Percentiles rank a stretch among this genome's conserved stretches.
Evolutionary conservation across 2,888 invertebrate species (phyloP).

Genomic region (Ophion obscuratus): DNA sequence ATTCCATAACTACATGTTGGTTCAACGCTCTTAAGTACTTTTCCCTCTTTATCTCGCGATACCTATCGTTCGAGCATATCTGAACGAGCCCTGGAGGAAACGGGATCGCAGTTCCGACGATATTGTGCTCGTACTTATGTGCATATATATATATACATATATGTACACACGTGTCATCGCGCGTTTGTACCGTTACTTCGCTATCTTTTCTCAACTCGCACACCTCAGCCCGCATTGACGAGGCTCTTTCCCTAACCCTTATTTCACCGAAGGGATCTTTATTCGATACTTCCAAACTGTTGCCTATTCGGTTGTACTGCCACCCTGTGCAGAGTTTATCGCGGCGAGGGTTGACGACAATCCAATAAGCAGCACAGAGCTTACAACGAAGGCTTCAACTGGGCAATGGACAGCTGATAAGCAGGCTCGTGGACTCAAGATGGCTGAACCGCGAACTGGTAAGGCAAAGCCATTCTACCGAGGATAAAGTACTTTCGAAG

Average conservation of each 20-base stretch:
- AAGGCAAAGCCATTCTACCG: neutral
- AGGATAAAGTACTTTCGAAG: neutral
- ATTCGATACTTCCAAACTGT: neutral
- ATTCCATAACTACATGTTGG: slow-evolving; percentile 51
- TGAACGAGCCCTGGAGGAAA: slow-evolving; percentile 59
- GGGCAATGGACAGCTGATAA: neutral
- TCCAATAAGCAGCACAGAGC: slow-evolving; percentile 1
- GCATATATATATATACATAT: neutral
- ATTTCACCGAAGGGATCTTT: neutral
- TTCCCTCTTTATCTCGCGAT: slow-evolving; percentile 51
- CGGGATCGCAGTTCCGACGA: slow-evolving; percentile 54
- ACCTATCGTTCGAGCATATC: slow-evolving; percentile 57
- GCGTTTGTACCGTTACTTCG: slow-evolving; percentile 54
- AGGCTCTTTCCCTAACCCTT: neutral
- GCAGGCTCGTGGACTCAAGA: neutral
- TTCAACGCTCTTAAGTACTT: slow-evolving; percentile 61
- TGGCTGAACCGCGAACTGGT: neutral
- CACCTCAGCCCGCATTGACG: slow-evolving; percentile 36
- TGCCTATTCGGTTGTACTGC: neutral
- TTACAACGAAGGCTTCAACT: neutral
- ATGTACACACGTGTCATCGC: slow-evolving; percentile 55
- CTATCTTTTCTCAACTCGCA: slow-evolving; percentile 36
- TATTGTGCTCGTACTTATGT: slow-evolving; percentile 41
- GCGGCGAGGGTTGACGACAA: slow-evolving; percentile 1
- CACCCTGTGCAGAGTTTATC: neutral